These are phyloP conservation scores for Ceratoteleas bidentatus DNA, from an alignment of 1,140 invertebrate genomes.

Conservation along the genomic window DNA sequence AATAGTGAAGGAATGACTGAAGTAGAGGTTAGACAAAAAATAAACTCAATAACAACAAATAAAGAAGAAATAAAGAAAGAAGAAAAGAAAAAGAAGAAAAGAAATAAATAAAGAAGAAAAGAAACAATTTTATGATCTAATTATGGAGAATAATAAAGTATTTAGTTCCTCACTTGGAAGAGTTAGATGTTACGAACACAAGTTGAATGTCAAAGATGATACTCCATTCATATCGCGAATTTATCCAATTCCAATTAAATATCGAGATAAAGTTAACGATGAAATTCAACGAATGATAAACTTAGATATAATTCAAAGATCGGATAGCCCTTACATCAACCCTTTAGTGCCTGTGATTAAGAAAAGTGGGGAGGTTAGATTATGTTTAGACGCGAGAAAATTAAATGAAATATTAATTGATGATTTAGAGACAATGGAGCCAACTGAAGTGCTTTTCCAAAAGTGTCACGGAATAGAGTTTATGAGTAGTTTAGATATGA, in stretches of 20 bases:
- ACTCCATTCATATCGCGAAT: background rate
- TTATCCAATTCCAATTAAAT: slow-evolving; percentile 13
- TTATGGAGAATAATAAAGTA: background rate
- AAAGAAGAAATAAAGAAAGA: no score
- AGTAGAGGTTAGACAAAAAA: background rate
- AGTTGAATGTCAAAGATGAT: background rate
- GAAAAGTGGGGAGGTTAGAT: slow-evolving; percentile 6
- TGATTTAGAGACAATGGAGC: background rate
- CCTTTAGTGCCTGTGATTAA: slow-evolving; percentile 7
- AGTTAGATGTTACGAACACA: slow-evolving; percentile 3
- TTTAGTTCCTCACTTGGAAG: background rate
- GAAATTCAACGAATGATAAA: slow-evolving; percentile 9
- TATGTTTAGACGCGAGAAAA: background rate
- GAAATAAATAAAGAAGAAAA: background rate
- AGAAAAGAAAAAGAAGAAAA: no score
- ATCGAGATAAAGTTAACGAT: background rate
- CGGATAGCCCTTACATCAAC: slow-evolving; percentile 12
- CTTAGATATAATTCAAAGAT: slow-evolving; percentile 2
- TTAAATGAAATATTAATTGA: slow-evolving; percentile 1
- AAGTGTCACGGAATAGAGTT: background rate
- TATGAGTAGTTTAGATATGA: background rate
- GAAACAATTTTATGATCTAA: background rate
- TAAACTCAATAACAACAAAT: background rate
- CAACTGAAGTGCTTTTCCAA: background rate
- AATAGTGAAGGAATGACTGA: background rate